A percentile compares a stretch with the other conserved stretches of the same genome.
Evolutionary conservation across 2,888 invertebrate species (phyloP).

Genomic region (Pasiphila rectangulata): DNA sequence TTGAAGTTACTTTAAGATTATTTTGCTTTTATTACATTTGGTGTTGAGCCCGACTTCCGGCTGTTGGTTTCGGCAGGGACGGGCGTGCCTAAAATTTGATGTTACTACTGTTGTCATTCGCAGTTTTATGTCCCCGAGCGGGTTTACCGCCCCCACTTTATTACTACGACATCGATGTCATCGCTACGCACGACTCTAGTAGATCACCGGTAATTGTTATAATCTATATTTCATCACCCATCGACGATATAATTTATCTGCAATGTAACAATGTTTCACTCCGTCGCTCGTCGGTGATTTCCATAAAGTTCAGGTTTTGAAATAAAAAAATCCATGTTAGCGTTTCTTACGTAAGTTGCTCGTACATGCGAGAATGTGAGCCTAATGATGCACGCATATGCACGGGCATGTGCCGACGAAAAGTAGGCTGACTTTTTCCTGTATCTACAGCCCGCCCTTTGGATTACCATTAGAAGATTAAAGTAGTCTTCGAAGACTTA

Average conservation of each 20-base stretch:
- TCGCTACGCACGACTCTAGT: constrained; percentile 7
- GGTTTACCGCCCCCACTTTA: constrained; percentile 8
- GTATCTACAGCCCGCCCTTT: neutral
- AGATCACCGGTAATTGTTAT: neutral
- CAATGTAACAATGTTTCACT: neutral
- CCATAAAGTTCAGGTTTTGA: constrained; percentile 4
- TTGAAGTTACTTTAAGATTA: constrained; percentile 28
- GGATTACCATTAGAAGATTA: constrained; percentile 10
- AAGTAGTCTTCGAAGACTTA: neutral
- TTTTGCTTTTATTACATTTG: constrained; percentile 29
- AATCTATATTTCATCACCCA: constrained; percentile 11
- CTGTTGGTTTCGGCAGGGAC: constrained; percentile 16
- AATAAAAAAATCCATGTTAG: constrained; percentile 7
- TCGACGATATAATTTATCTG: constrained; percentile 4
- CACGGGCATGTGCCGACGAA: constrained; percentile 17
- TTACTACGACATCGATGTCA: constrained; percentile 9
- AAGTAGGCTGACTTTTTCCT: constrained; percentile 17
- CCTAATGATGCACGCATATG: constrained; percentile 19
- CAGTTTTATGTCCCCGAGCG: constrained; percentile 17
- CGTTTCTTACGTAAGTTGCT: constrained; percentile 14
- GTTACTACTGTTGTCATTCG: constrained; percentile 18
- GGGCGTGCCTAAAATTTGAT: constrained; percentile 18
- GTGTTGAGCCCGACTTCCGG: constrained; percentile 27
- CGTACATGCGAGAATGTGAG: constrained; percentile 11
- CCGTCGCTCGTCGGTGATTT: constrained; percentile 2